Evolutionary conservation across 2,888 invertebrate genomes (phyloP), one percentile per base, ranked within the genome.

Genomic region (Synanthedon andrenaeformis): DNA sequence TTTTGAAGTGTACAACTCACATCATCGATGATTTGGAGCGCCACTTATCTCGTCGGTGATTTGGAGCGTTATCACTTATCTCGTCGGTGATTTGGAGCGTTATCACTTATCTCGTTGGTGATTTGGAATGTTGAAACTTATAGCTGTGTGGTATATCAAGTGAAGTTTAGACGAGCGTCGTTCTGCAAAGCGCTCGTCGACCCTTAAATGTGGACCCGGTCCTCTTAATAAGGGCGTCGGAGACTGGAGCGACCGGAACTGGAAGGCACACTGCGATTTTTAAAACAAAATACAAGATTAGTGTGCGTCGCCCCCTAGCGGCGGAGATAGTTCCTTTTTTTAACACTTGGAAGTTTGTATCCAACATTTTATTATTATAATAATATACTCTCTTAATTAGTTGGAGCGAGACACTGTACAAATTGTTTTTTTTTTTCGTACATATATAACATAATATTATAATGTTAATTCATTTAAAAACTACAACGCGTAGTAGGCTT

Each of bases 231-330:
- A 76, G 69, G 65, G 64, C 64, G 62, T 64, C 55, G 57, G 77
- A 54, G 42, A 51, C 51, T 53, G 57, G 60, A 67, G 70, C 69
- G 72, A 71, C 64, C 55, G 52, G 57, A 53, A 56, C 63, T 59
- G 62, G 68, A 60, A 66, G 65, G 66, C 72, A 82, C 83, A 80
- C 82, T 75, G 74, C 80, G 76, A 77, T 77, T 82, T 82, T 79
- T 76, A 72, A 62, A 72, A 64, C 74, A 82, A 84, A 83, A 74
- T 79, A 35, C 77, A 72, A 78, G 81, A 72, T 76, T 74, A 78
- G 84, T 82, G 84, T 81, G 81, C 71, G 61, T 57, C 57, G 63
- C 60, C 35, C 23, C 23, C 23, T 62, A 67, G 62, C 61, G 60
- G 59, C 45, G 45, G 57, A 45, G 11, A 12, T 62, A 59, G 69